Conservation (phyloP, 2,113 vertebrate species). For the Illadopsis cleaveri region DNA sequence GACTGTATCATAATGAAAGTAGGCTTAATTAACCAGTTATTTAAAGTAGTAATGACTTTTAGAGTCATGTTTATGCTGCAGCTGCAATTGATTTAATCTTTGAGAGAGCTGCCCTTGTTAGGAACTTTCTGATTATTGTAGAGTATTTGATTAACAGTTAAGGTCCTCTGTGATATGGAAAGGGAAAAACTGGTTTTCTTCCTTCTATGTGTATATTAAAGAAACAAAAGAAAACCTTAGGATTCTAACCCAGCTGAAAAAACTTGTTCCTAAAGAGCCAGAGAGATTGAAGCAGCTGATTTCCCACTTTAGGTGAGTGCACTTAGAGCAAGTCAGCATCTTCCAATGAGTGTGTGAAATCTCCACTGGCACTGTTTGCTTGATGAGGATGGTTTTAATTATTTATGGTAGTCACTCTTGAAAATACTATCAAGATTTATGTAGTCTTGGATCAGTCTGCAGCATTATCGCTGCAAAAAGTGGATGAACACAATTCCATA, state of each 20-base stretch:
- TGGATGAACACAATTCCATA: not conserved
- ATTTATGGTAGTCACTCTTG: conserved; percentile 19
- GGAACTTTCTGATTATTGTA: not conserved
- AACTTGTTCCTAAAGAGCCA: conserved; percentile 7
- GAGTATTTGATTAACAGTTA: conserved; percentile 24
- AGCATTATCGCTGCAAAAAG: not conserved
- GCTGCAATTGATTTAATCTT: conserved; percentile 40
- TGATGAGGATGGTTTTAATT: conserved; percentile 46
- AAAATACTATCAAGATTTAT: not conserved
- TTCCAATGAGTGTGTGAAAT: not conserved
- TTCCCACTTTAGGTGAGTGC: not conserved
- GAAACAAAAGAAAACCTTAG: not conserved
- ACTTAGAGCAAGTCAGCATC: not conserved
- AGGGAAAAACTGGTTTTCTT: conserved; percentile 16
- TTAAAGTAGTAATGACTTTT: conserved; percentile 33
- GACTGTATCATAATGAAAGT: not conserved
- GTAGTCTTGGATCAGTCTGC: not conserved
- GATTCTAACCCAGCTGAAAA: conserved; percentile 11
- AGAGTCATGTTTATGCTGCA: not conserved
- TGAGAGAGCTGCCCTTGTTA: not conserved
- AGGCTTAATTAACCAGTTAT: conserved; percentile 25
- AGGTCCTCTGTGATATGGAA: not conserved
- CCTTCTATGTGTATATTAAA: not conserved
- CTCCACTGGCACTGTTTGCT: not conserved
- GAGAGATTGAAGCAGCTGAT: not conserved